A percentile compares a stretch with the other conserved stretches of the same genome.
These are phyloP conservation scores for Myioborus miniatus DNA, from an alignment of 2,797 vertebrate species.

Conservation along the genomic window DNA sequence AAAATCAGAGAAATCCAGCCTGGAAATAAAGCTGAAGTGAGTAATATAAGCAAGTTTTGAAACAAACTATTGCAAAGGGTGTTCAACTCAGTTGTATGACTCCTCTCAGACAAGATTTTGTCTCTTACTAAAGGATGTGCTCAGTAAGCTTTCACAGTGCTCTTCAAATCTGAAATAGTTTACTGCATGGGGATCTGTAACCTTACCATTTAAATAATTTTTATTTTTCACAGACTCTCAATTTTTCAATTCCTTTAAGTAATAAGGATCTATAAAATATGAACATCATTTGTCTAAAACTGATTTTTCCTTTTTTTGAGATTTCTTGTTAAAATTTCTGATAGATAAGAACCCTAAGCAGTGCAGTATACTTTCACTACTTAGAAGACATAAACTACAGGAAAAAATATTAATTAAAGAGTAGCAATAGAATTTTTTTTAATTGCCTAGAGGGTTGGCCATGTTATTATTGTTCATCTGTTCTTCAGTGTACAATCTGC, in stretches of 20 bases:
- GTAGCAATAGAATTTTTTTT: background rate
- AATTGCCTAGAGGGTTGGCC: fast-evolving
- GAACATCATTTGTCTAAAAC: background rate
- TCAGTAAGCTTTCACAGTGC: background rate
- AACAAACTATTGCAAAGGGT: background rate
- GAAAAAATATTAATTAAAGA: background rate
- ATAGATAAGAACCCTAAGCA: background rate
- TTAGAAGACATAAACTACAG: background rate
- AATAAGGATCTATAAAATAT: background rate
- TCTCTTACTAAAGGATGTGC: background rate
- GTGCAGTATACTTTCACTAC: background rate
- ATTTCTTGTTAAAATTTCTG: background rate
- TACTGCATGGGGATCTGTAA: background rate
- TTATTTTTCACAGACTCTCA: background rate
- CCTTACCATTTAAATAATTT: background rate
- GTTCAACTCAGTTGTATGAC: background rate
- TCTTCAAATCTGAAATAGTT: background rate
- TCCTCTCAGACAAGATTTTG: background rate
- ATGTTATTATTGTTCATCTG: background rate
- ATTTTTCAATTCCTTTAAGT: background rate
- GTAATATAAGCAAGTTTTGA: background rate
- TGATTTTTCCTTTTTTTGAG: background rate
- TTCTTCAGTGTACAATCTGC: background rate
- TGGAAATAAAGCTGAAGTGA: background rate
- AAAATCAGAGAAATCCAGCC: background rate